Evolutionary conservation across 37 sponge, comb jelly and placozoan species (phyloP).

Genomic region (Crambe crambe): DNA sequence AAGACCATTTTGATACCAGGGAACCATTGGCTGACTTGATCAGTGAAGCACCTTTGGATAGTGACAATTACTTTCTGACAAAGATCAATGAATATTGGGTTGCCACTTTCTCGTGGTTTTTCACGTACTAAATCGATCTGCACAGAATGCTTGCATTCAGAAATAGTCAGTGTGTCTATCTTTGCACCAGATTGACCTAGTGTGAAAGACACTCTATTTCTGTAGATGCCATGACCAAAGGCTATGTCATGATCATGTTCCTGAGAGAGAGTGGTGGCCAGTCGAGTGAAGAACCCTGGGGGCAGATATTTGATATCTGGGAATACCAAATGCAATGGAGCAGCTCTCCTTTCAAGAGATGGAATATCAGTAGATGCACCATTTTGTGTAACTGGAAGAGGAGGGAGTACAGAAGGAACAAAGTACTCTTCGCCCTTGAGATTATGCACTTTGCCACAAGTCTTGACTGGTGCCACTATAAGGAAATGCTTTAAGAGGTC

Average conservation of each 20-base stretch:
- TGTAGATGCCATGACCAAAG: constrained; percentile 29
- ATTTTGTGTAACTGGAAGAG: no score
- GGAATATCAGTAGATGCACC: no score
- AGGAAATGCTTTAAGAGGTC: constrained; percentile 28
- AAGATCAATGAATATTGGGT: neutral
- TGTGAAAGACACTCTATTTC: constrained; percentile 12
- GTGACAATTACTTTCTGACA: constrained; percentile 5
- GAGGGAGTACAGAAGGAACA: constrained; percentile 26
- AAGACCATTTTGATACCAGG: constrained; percentile 7
- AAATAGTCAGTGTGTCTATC: constrained; percentile 27
- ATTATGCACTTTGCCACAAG: neutral
- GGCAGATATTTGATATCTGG: constrained; percentile 33
- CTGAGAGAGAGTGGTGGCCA: constrained; percentile 25
- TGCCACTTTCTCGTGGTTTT: neutral
- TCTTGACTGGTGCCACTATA: constrained; percentile 4
- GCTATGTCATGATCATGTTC: neutral
- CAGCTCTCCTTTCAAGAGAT: neutral
- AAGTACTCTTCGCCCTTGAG: constrained; percentile 23
- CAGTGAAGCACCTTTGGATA: neutral
- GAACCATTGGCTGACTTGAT: constrained; percentile 1
- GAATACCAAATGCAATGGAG: constrained; percentile 44
- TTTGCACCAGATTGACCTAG: constrained; percentile 13
- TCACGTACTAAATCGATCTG: constrained; percentile 9
- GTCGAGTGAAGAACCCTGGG: constrained; percentile 53
- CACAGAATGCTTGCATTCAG: neutral